phyloP scores from a whole-genome alignment of 2,113 vertebrate genomes.

The Pelmatolapia mariae region DNA sequence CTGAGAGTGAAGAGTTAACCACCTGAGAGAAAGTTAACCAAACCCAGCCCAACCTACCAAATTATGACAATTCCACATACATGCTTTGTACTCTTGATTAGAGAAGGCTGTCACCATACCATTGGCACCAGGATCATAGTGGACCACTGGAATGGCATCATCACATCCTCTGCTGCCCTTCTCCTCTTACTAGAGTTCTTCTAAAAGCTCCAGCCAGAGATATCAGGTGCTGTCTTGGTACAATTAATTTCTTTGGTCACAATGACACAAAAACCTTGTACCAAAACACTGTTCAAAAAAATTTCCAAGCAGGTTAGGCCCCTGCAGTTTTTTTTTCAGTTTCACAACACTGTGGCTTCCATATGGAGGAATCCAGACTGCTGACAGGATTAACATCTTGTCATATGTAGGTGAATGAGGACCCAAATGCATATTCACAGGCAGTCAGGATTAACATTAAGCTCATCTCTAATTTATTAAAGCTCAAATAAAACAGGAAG shows the following conservation, averaged over 20 bases:
- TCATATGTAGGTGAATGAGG: not conserved
- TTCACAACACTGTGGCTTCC: not conserved
- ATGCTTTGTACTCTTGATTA: not conserved
- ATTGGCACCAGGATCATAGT: not conserved
- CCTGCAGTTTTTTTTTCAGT: not conserved
- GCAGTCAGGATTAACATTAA: not conserved
- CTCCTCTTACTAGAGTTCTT: not conserved
- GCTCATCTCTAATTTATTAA: not conserved
- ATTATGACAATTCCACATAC: not conserved
- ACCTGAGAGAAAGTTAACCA: not conserved
- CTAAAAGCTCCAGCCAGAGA: not conserved
- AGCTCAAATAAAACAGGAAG: not conserved
- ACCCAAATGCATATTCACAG: not conserved
- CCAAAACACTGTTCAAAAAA: not conserved
- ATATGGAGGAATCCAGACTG: not conserved
- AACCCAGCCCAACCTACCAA: not conserved
- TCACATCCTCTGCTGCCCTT: not conserved
- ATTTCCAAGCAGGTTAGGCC: not conserved
- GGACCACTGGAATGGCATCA: not conserved
- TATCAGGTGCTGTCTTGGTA: not conserved
- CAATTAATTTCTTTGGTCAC: not conserved
- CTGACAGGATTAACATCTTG: not conserved
- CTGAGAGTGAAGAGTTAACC: not conserved
- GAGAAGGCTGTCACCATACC: not conserved
- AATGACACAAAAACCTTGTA: not conserved